Percentiles rank a stretch among this genome's conserved stretches.
These are phyloP conservation scores for Equus quagga DNA, from an alignment of 2,113 vertebrate species.

Conservation along the genomic window DNA sequence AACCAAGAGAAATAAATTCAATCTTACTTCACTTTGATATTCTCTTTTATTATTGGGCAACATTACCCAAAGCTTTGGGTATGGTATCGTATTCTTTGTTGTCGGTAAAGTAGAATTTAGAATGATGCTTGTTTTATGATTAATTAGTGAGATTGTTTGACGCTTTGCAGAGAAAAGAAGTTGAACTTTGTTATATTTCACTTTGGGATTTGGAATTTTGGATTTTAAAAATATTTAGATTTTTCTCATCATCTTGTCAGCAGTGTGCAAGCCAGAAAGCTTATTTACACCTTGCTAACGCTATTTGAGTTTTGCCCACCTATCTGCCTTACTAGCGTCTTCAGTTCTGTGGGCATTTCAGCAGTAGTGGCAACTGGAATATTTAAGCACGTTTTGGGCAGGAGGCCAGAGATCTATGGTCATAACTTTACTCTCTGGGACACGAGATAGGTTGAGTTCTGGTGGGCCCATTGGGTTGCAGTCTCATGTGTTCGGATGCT, in stretches of 20 bases:
- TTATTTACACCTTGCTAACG: background rate
- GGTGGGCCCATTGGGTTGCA: background rate
- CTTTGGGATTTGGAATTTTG: background rate
- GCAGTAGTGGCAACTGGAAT: background rate
- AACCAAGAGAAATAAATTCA: background rate
- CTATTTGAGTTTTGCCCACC: background rate
- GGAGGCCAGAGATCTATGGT: background rate
- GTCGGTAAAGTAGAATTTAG: background rate
- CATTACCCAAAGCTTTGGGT: background rate
- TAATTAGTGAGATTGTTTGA: background rate
- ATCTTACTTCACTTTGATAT: background rate
- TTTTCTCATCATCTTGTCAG: background rate
- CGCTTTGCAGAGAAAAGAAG: constrained; percentile 14
- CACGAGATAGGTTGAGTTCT: background rate
- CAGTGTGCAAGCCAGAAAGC: background rate
- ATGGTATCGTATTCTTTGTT: background rate
- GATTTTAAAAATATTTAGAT: constrained; percentile 15
- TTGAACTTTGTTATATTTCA: constrained; percentile 22
- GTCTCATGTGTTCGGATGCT: background rate
- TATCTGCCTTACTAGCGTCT: background rate
- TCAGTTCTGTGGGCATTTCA: constrained; percentile 34
- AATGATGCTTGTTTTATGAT: constrained; percentile 1
- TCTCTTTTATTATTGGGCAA: background rate
- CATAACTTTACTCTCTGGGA: background rate
- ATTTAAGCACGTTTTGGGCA: background rate